Evolutionary conservation across 2,888 invertebrate species (phyloP).

Genomic region (Dasypogon diadema): DNA sequence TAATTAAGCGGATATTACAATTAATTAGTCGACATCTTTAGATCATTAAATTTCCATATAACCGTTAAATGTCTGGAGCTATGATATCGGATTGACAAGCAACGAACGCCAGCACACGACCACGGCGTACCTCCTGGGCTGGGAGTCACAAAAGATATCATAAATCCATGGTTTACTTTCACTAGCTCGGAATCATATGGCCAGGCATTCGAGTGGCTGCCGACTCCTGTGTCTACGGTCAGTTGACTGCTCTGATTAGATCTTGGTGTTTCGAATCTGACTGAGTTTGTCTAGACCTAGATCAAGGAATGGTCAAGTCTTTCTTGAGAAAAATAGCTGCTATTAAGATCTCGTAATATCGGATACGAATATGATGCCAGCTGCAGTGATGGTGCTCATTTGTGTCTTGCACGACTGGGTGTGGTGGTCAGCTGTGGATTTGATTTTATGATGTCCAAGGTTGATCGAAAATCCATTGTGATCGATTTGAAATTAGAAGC

Average conservation of each 20-base stretch:
- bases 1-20: conserved; percentile 54
- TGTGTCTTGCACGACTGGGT: conserved; percentile 49
- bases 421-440: conserved; percentile 52
- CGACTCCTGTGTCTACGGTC: conserved; percentile 12
- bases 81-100: conserved; percentile 51
- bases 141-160: conserved; percentile 49
- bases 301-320: conserved; percentile 51
- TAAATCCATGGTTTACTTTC: conserved; percentile 46
- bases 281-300: conserved; percentile 51
- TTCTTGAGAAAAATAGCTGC: conserved; percentile 24
- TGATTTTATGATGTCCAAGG: conserved; percentile 56
- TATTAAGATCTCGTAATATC: conserved; percentile 49
- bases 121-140: conserved; percentile 40
- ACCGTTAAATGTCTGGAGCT: conserved; percentile 45
- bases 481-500: conserved; percentile 54
- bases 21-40: conserved; percentile 54
- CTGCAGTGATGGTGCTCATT: conserved; percentile 38
- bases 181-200: conserved; percentile 33
- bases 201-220: not conserved
- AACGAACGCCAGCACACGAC: conserved; percentile 51
- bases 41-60: conserved; percentile 53
- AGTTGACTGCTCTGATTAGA: not conserved
- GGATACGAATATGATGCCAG: conserved; percentile 43
- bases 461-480: conserved; percentile 55
- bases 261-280: not conserved